Evolutionary conservation across 2,797 vertebrate species (phyloP).

Genomic region (Zenarchopterus dispar): DNA sequence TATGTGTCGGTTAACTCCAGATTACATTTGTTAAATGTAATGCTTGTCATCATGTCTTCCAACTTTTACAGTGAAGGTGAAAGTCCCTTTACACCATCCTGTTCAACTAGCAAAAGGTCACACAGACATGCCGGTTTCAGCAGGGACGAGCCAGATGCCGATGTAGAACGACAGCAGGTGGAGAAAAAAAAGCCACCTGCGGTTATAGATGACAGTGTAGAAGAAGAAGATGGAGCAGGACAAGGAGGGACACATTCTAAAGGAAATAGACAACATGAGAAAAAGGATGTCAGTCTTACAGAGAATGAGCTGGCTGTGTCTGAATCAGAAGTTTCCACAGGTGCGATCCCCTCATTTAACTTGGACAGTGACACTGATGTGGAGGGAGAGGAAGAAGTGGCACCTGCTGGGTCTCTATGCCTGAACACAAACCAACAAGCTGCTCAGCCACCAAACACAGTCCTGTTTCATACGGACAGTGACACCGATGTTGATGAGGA

Average conservation of each 20-base stretch:
- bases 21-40: conserved; percentile 4
- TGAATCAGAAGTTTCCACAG: conserved; percentile 14
- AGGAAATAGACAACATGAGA: conserved; percentile 20
- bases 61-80: conserved; percentile 78
- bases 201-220: conserved; percentile 47
- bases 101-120: conserved; percentile 52
- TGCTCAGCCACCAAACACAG: conserved; percentile 25
- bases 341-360: conserved; percentile 47
- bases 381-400: conserved; percentile 52
- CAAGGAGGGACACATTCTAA: conserved; percentile 14
- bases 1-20: background rate
- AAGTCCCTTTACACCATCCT: conserved; percentile 70
- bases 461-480: conserved; percentile 67
- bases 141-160: conserved; percentile 45
- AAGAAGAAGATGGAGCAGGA: conserved; percentile 43
- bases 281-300: conserved; percentile 17
- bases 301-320: conserved; percentile 23
- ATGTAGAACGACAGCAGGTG: conserved; percentile 52
- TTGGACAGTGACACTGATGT: conserved; percentile 76
- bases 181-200: conserved; percentile 31
- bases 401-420: conserved; percentile 10
- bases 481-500: conserved; percentile 76
- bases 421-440: conserved; percentile 26
- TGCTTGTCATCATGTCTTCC: conserved; percentile 23
- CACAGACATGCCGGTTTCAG: conserved; percentile 50